These are phyloP conservation scores for Vireo altiloquus DNA, from an alignment of 2,113 vertebrate species.

Conservation along the genomic window DNA sequence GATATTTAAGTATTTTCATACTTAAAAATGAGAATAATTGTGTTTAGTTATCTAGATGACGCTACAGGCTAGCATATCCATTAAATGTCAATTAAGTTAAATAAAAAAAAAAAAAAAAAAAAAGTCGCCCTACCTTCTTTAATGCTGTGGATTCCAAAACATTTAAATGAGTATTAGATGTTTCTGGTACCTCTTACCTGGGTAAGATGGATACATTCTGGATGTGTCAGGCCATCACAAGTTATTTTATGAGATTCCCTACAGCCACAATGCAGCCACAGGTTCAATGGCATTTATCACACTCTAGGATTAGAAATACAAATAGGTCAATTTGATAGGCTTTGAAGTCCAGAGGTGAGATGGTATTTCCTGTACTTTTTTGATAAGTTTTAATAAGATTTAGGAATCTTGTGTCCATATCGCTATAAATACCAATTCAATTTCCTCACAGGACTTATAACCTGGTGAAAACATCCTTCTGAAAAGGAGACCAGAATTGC, in stretches of 20 bases:
- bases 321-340: neutral
- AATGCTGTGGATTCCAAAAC: neutral
- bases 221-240: neutral
- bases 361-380: neutral
- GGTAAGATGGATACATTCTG: neutral
- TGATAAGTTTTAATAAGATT: neutral
- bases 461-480: neutral
- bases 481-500: neutral
- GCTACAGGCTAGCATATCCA: neutral
- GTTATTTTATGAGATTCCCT: neutral
- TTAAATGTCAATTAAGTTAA: neutral
- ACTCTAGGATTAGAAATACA: neutral
- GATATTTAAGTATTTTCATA: neutral
- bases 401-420: neutral
- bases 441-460: neutral
- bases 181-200: neutral
- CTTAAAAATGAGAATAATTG: neutral
- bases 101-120: neutral
- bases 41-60: neutral
- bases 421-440: neutral
- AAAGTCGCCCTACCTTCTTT: neutral
- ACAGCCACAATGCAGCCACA: neutral
- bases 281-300: neutral
- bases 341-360: neutral
- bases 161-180: neutral